phyloP scores from a whole-genome alignment of 2,888 invertebrate species.

The Sarcophaga rosellei region DNA sequence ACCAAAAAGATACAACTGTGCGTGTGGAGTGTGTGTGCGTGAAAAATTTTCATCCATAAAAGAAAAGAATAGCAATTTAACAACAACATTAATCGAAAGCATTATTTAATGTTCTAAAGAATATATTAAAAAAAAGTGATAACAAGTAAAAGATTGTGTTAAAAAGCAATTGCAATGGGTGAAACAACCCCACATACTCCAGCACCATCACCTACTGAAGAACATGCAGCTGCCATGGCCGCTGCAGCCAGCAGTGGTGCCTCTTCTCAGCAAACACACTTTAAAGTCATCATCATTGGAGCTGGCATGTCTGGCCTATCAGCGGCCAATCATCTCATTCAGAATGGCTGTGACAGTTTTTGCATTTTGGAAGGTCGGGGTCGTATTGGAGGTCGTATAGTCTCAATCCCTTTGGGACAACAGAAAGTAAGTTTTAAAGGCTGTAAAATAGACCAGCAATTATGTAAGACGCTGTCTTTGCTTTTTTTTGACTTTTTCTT shows the following conservation, averaged over 20 bases:
- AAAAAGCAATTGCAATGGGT: slow-evolving; percentile 69
- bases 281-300: slow-evolving; percentile 91
- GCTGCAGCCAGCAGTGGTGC: slow-evolving; percentile 52
- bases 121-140: slow-evolving; percentile 16
- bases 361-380: slow-evolving; percentile 90
- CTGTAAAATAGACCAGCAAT: slow-evolving; percentile 9
- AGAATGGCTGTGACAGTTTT: slow-evolving; percentile 90
- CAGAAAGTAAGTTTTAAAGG: slow-evolving; percentile 79
- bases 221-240: slow-evolving; percentile 68
- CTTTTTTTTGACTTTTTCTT: not conserved
- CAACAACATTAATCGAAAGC: slow-evolving; percentile 6
- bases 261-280: slow-evolving; percentile 77
- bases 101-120: slow-evolving; percentile 40
- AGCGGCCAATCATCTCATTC: slow-evolving; percentile 90
- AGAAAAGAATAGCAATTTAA: not conserved
- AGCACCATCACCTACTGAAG: slow-evolving; percentile 76
- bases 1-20: slow-evolving; percentile 22
- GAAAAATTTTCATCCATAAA: slow-evolving; percentile 27
- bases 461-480: slow-evolving; percentile 57
- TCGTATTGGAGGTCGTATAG: slow-evolving; percentile 91
- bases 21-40: slow-evolving; percentile 34
- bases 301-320: slow-evolving; percentile 91
- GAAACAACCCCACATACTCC: slow-evolving; percentile 74
- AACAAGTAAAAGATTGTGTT: slow-evolving; percentile 19
- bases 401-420: slow-evolving; percentile 86